Percentiles rank a stretch among this genome's conserved stretches.
Evolutionary conservation across 2,113 vertebrate species (phyloP).

Genomic region (Pteruthius melanotis): DNA sequence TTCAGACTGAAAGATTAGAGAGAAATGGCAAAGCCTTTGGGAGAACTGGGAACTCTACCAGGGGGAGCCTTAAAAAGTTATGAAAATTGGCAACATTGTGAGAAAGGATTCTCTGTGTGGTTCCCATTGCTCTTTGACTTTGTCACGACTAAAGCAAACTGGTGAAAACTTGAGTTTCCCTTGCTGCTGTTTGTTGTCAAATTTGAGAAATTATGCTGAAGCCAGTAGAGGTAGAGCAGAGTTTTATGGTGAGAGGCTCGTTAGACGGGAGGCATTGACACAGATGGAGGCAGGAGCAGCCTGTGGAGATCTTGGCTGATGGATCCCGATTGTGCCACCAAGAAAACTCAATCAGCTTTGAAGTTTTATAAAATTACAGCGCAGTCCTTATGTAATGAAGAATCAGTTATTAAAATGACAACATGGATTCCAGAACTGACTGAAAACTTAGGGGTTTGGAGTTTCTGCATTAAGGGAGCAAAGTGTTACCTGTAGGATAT

Average conservation of each 20-base stretch:
- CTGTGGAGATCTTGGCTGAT: background rate
- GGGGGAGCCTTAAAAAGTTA: background rate
- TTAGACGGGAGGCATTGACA: background rate
- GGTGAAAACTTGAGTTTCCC: background rate
- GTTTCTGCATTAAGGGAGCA: background rate
- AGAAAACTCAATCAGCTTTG: background rate
- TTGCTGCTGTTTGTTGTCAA: background rate
- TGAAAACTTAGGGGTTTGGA: background rate
- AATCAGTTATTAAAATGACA: background rate
- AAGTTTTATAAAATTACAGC: background rate
- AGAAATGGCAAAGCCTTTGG: background rate
- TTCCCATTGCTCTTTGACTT: background rate
- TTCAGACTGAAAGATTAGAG: background rate
- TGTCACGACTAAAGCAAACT: background rate
- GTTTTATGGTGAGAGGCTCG: background rate
- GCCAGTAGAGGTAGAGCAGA: background rate
- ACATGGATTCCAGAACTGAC: background rate
- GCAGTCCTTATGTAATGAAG: background rate
- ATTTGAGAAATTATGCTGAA: background rate
- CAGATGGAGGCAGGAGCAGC: background rate
- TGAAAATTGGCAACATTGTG: background rate
- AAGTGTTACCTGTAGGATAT: background rate
- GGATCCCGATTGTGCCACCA: background rate
- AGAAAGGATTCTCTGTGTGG: background rate
- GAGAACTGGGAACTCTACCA: background rate